Percentiles rank a stretch among this genome's conserved stretches.
These are phyloP conservation scores for Ia io DNA, from an alignment of 2,113 vertebrate species.

Conservation along the genomic window DNA sequence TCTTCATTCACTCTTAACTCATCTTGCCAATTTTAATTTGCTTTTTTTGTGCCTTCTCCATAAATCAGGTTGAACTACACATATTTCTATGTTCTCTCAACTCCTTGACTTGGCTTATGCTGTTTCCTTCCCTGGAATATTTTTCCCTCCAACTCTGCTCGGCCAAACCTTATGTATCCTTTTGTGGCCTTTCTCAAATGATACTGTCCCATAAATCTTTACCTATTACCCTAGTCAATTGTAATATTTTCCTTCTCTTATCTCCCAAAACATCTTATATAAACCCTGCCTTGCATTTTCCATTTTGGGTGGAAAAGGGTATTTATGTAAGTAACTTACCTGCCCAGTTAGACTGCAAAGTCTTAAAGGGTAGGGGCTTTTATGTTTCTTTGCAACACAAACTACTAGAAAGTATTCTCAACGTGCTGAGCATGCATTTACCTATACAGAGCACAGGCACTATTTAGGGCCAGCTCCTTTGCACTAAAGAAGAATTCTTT, in stretches of 20 bases:
- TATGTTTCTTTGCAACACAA: neutral
- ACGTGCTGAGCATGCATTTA: neutral
- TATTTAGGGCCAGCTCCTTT: neutral
- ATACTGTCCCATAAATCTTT: neutral
- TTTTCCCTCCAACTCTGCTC: neutral
- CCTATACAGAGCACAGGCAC: neutral
- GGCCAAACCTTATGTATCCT: neutral
- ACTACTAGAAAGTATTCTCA: neutral
- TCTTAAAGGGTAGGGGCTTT: neutral
- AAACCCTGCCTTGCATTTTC: neutral
- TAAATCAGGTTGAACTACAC: neutral
- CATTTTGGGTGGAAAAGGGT: neutral
- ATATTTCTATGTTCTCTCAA: neutral
- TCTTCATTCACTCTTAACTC: neutral
- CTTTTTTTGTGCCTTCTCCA: neutral
- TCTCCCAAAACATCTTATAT: neutral
- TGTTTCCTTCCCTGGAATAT: neutral
- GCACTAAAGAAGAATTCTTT: slow-evolving; percentile 11
- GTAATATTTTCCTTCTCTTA: neutral
- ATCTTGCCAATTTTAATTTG: neutral
- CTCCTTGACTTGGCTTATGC: neutral
- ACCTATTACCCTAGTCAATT: neutral
- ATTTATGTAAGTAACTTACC: neutral
- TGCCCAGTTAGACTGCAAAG: neutral
- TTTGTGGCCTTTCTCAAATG: neutral